Conservation (phyloP, 2,888 invertebrate species). For the Zootermopsis nevadensis region DNA sequence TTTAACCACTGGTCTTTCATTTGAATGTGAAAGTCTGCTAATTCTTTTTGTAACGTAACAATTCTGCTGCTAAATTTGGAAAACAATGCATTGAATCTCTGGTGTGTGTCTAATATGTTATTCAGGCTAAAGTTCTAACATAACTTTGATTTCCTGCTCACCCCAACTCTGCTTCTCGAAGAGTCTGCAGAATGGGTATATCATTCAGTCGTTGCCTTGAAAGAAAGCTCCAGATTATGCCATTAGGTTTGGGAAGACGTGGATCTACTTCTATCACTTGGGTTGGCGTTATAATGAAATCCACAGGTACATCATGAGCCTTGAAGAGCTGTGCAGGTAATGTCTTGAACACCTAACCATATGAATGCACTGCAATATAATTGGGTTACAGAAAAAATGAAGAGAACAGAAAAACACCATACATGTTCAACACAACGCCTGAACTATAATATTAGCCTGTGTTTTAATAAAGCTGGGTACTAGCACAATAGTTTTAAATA, state of each 20-base stretch:
- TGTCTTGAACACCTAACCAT: slow-evolving; percentile 74
- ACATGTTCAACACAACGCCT: too few species aligned
- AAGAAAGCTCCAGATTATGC: slow-evolving; percentile 84
- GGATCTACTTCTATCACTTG: slow-evolving; percentile 75
- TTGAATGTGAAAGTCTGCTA: too few species aligned
- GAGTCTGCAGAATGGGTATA: slow-evolving; percentile 78
- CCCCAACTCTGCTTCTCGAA: slow-evolving; percentile 77
- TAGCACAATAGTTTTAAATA: too few species aligned
- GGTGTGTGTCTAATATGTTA: neutral
- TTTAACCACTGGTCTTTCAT: too few species aligned
- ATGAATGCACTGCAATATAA: too few species aligned
- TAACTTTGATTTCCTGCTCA: slow-evolving; percentile 60
- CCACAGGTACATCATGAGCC: slow-evolving; percentile 85
- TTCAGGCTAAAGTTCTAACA: slow-evolving; percentile 2
- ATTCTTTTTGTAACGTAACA: too few species aligned
- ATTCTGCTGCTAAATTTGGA: too few species aligned
- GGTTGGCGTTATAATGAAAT: slow-evolving; percentile 87
- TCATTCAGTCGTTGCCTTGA: slow-evolving; percentile 77
- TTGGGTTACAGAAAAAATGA: too few species aligned
- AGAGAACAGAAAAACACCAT: neutral
- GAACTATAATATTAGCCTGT: too few species aligned
- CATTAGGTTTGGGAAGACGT: slow-evolving; percentile 72
- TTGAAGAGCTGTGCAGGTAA: slow-evolving; percentile 80
- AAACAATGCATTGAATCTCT: too few species aligned
- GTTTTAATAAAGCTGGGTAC: too few species aligned